These are phyloP conservation scores for Fukomys damarensis DNA, from an alignment of 2,113 vertebrate species.

Conservation along the genomic window DNA sequence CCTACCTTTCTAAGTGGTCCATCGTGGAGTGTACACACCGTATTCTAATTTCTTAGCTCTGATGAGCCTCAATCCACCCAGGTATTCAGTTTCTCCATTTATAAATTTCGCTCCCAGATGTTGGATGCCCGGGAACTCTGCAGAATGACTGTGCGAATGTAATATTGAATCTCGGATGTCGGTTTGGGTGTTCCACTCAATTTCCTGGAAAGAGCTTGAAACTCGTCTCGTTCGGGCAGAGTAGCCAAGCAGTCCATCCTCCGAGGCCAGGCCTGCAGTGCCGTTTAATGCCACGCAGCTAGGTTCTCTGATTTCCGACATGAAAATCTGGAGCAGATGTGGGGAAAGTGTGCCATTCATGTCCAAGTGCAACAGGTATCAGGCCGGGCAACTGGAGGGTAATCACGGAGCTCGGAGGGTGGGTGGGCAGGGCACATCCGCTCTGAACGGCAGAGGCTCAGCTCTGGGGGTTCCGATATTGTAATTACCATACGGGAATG, in stretches of 20 bases:
- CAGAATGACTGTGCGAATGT: constrained; percentile 81
- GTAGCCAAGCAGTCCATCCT: constrained; percentile 85
- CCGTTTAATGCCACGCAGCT: constrained; percentile 84
- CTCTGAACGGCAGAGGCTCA: fast-evolving
- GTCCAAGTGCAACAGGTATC: constrained; percentile 72
- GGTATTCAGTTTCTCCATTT: constrained; percentile 87
- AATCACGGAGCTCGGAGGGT: not conserved
- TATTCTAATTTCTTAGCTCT: constrained; percentile 88
- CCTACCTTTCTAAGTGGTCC: constrained; percentile 83
- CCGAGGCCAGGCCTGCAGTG: constrained; percentile 70
- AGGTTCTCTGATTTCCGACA: constrained; percentile 87
- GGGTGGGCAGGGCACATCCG: fast-evolving
- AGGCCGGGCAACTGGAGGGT: not conserved
- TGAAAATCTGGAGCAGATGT: constrained; percentile 91
- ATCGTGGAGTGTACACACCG: constrained; percentile 74
- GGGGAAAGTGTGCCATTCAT: constrained; percentile 82
- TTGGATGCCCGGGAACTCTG: constrained; percentile 82
- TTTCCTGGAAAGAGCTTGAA: constrained; percentile 90
- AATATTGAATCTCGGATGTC: constrained; percentile 89
- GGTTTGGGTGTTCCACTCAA: constrained; percentile 91
- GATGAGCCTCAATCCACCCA: constrained; percentile 86
- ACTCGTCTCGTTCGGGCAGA: constrained; percentile 85
- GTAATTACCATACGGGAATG: not conserved
- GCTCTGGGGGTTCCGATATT: fast-evolving
- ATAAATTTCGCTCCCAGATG: constrained; percentile 86